A percentile compares a stretch with the other conserved stretches of the same genome.
phyloP scores from a whole-genome alignment of 2,113 vertebrate species.

The Saccopteryx leptura region DNA sequence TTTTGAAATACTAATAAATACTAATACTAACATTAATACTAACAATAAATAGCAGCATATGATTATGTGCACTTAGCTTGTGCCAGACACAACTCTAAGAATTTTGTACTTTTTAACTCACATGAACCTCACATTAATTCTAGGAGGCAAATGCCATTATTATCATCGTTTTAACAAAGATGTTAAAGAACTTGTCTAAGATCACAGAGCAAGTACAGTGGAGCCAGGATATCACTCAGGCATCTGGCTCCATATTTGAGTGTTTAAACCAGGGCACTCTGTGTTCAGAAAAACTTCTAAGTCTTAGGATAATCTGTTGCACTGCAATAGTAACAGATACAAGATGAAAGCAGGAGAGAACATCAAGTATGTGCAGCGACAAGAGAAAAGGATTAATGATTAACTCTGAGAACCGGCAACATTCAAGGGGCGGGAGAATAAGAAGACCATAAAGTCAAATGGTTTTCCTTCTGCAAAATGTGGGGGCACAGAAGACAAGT shows the following conservation, averaged over 20 bases:
- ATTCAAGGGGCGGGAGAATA: not conserved
- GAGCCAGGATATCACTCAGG: not conserved
- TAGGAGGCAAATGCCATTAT: not conserved
- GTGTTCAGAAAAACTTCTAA: not conserved
- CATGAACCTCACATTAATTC: not conserved
- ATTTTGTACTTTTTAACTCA: not conserved
- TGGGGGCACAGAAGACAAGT: not conserved
- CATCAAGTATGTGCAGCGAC: not conserved
- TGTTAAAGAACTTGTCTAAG: not conserved
- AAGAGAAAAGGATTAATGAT: not conserved
- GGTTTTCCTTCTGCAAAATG: not conserved
- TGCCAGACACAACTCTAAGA: not conserved
- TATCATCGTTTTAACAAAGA: conserved; percentile 10
- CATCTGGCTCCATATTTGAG: not conserved
- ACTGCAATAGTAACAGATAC: not conserved
- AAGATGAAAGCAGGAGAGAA: not conserved
- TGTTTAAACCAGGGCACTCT: not conserved
- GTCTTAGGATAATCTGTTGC: not conserved
- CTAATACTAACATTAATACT: not conserved
- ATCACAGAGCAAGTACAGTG: not conserved
- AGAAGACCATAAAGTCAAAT: not conserved
- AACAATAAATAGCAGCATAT: not conserved
- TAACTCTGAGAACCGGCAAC: not conserved
- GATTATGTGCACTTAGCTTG: not conserved
- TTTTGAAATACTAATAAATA: not conserved